These are phyloP conservation scores for Parazoanthus atlanticus DNA, from an alignment of 92 coral and sea anemone genomes.

Conservation along the genomic window DNA sequence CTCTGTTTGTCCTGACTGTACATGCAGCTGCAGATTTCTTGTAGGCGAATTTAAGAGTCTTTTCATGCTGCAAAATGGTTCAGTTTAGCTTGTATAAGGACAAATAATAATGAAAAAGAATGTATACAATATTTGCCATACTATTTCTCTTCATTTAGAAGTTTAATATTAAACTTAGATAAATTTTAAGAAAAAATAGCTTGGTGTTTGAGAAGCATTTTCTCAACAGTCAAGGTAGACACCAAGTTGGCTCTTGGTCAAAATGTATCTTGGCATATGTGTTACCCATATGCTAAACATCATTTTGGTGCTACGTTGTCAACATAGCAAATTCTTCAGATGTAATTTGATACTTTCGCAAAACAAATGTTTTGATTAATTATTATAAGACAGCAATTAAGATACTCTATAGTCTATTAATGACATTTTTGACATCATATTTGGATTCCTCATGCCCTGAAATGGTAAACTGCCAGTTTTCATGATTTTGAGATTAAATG, in stretches of 20 bases:
- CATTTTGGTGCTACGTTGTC: conserved; percentile 47
- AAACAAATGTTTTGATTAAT: not conserved
- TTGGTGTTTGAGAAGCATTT: conserved; percentile 30
- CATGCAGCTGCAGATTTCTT: too few species aligned
- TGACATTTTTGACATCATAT: conserved; percentile 50
- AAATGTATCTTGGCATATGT: conserved; percentile 47
- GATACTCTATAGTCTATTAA: conserved; percentile 32
- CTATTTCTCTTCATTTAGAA: too few species aligned
- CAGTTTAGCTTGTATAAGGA: too few species aligned
- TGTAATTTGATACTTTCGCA: conserved; percentile 44
- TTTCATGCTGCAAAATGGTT: too few species aligned
- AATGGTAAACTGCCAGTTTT: conserved; percentile 46
- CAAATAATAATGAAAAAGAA: too few species aligned
- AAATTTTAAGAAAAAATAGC: too few species aligned
- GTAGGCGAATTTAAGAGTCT: too few species aligned
- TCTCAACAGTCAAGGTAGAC: conserved; percentile 43
- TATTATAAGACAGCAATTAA: conserved; percentile 24
- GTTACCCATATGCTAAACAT: conserved; percentile 42
- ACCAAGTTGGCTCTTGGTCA: conserved; percentile 52
- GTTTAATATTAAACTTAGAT: too few species aligned
- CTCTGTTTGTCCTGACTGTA: too few species aligned
- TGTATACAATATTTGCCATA: too few species aligned
- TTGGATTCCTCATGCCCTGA: conserved; percentile 43
- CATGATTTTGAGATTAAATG: conserved; percentile 22
- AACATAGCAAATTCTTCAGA: conserved; percentile 44